Conservation (phyloP, 2,797 vertebrate species). For the Psittacula echo region DNA sequence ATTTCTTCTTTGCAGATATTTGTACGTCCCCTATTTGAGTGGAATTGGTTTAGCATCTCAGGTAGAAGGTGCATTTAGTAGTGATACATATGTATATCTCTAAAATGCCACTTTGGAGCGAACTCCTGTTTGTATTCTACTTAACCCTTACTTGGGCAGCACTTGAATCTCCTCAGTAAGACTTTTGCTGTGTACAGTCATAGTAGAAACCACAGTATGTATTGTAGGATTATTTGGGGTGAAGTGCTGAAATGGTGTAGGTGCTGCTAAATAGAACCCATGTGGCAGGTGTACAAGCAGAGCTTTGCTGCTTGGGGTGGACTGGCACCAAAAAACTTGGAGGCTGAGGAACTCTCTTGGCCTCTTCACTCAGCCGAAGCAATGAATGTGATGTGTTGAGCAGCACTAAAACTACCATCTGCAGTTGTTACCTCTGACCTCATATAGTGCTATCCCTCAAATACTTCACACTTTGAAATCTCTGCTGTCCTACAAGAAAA, state of each 20-base stretch:
- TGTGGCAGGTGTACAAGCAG: background rate
- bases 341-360: background rate
- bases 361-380: slow-evolving; percentile 4
- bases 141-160: background rate
- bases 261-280: background rate
- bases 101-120: background rate
- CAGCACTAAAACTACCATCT: background rate
- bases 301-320: background rate
- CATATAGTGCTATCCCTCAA: background rate
- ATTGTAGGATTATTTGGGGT: background rate
- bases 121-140: background rate
- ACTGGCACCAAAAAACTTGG: background rate
- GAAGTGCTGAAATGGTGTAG: background rate
- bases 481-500: background rate
- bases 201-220: background rate
- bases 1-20: background rate
- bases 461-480: background rate
- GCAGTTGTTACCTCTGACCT: slow-evolving; percentile 36
- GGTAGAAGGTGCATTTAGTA: background rate
- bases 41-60: background rate
- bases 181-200: background rate
- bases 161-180: background rate
- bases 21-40: background rate
- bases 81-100: background rate
- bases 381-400: background rate